Percentiles rank a stretch among this genome's conserved stretches.
Evolutionary conservation across 2,797 vertebrate genomes (phyloP).

Genomic region (Cossypha polioptera): DNA sequence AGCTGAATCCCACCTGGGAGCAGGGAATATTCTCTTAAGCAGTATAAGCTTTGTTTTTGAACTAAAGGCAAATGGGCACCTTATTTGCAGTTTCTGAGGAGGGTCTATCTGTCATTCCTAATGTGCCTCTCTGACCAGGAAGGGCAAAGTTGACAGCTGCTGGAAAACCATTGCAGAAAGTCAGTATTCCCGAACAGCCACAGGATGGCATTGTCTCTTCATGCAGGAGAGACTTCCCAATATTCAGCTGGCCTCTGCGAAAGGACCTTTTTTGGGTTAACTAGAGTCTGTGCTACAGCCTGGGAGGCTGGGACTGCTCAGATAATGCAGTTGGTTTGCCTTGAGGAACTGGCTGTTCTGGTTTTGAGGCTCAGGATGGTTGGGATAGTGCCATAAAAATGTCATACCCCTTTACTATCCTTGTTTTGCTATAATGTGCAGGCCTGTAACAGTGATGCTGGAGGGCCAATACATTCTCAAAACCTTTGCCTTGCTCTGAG

Average conservation of each 20-base stretch:
- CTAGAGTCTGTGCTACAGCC: not conserved
- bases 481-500: not conserved
- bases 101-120: not conserved
- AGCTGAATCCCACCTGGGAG: not conserved
- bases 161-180: not conserved
- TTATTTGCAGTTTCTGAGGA: not conserved
- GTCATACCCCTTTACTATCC: not conserved
- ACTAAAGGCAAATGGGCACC: not conserved
- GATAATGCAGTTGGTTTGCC: not conserved
- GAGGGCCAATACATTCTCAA: not conserved
- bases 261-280: not conserved
- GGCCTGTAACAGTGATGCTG: not conserved
- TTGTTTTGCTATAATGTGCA: not conserved
- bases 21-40: not conserved
- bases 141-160: not conserved
- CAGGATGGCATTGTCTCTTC: slow-evolving; percentile 36
- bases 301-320: not conserved
- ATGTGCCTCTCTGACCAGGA: not conserved
- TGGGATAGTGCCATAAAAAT: not conserved
- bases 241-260: not conserved
- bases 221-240: not conserved
- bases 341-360: slow-evolving; percentile 1
- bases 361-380: not conserved
- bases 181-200: not conserved
- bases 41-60: not conserved